Percentiles rank a stretch among this genome's conserved stretches.
These are phyloP conservation scores for Atta texana DNA, from an alignment of 1,140 invertebrate genomes.

Conservation along the genomic window DNA sequence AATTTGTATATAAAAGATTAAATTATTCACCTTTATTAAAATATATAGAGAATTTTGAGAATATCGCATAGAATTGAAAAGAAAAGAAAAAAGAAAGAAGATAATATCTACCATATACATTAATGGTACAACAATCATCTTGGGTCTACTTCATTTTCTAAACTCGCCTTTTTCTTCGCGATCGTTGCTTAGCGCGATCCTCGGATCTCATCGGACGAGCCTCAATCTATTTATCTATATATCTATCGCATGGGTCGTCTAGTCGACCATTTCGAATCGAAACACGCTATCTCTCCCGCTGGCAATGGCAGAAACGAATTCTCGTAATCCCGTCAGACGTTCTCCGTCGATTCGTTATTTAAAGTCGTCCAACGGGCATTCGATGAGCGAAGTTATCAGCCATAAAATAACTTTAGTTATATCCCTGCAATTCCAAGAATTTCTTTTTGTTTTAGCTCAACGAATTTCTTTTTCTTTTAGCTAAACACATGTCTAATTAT, in stretches of 20 bases:
- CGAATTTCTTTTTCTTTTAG: slow-evolving; percentile 21
- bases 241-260: slow-evolving; percentile 45
- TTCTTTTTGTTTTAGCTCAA: too few relatives aligned
- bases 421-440: background rate
- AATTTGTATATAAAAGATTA: background rate
- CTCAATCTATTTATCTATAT: slow-evolving; percentile 65
- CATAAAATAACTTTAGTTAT: slow-evolving; percentile 24
- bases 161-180: slow-evolving; percentile 53
- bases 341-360: slow-evolving; percentile 65
- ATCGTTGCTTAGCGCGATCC: slow-evolving; percentile 51
- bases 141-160: slow-evolving; percentile 66
- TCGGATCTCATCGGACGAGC: background rate
- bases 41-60: background rate
- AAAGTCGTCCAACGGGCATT: slow-evolving; percentile 45
- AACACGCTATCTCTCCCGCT: slow-evolving; percentile 73
- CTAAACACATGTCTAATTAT: background rate
- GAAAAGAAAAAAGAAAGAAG: too few relatives aligned
- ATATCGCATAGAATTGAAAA: background rate
- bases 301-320: slow-evolving; percentile 79
- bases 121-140: slow-evolving; percentile 60
- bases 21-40: background rate
- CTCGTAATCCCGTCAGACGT: slow-evolving; percentile 77
- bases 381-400: slow-evolving; percentile 31
- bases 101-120: slow-evolving; percentile 1
- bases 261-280: slow-evolving; percentile 72